Percentiles rank a stretch among this genome's conserved stretches.
Conservation (phyloP, 2,113 vertebrate genomes). For the Mugil cephalus region DNA sequence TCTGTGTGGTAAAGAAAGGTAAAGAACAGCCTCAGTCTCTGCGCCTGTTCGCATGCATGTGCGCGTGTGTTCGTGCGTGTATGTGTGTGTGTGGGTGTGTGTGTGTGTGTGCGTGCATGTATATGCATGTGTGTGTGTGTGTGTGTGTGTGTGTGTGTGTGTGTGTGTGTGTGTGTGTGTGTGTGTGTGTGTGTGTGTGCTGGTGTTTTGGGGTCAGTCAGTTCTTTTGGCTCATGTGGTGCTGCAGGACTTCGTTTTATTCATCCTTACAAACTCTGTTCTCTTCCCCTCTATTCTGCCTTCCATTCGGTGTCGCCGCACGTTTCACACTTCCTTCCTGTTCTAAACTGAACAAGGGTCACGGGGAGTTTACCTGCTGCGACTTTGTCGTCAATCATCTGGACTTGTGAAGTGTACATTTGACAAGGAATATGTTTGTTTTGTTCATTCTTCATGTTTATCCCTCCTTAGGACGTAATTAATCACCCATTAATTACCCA, state of each 20-base stretch:
- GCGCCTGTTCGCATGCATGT: too few species aligned
- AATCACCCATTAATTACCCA: background rate
- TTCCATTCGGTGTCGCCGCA: slow-evolving; percentile 18
- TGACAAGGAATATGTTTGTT: background rate
- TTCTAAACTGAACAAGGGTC: background rate
- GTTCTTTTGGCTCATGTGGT: slow-evolving; percentile 55
- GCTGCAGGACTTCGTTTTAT: slow-evolving; percentile 57
- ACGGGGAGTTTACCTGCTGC: slow-evolving; percentile 23
- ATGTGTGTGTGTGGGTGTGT: too few species aligned
- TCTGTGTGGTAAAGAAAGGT: too few species aligned
- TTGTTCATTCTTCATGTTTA: background rate
- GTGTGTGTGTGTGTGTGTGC: slow-evolving; percentile 12
- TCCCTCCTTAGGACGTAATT: background rate
- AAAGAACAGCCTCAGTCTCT: too few species aligned
- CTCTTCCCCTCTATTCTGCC: slow-evolving; percentile 4
- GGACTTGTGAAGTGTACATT: background rate
- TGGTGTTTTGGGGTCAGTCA: slow-evolving; percentile 28
- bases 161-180: slow-evolving; percentile 15
- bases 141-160: too few species aligned
- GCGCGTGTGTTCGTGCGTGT: too few species aligned
- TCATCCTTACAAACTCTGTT: slow-evolving; percentile 53
- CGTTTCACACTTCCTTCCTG: slow-evolving; percentile 55
- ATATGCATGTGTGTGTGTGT: too few species aligned
- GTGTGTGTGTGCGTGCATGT: too few species aligned
- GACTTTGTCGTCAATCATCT: background rate